A percentile compares a stretch with the other conserved stretches of the same genome.
phyloP scores from a whole-genome alignment of 1,140 invertebrate genomes.

The Bombus ignitus region DNA sequence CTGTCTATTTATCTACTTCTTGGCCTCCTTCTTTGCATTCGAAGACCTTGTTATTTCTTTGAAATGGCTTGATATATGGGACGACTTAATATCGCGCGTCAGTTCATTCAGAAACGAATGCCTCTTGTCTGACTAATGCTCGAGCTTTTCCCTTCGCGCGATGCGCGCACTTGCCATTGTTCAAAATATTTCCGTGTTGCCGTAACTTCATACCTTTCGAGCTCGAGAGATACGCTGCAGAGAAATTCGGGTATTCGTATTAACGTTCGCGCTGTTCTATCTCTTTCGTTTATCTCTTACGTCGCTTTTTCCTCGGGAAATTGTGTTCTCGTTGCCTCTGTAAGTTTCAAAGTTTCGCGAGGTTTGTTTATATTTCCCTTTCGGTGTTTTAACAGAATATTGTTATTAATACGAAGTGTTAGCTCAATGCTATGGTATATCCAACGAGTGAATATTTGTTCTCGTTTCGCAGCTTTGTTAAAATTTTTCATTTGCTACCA shows the following conservation, averaged over 20 bases:
- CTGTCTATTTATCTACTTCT: slow-evolving; percentile 15
- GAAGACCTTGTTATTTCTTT: slow-evolving; percentile 12
- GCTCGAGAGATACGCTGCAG: background rate
- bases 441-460: background rate
- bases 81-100: slow-evolving; percentile 4
- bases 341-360: background rate
- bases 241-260: background rate
- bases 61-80: slow-evolving; percentile 14
- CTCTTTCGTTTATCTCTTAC: background rate
- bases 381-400: background rate
- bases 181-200: background rate
- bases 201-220: background rate
- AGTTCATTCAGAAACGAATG: slow-evolving; percentile 1
- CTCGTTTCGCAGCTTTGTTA: too few relatives aligned
- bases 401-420: background rate
- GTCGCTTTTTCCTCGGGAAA: background rate
- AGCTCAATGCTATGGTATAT: background rate
- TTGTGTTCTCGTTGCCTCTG: background rate
- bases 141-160: background rate
- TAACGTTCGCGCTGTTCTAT: too few relatives aligned
- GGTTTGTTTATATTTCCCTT: background rate
- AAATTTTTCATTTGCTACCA: background rate
- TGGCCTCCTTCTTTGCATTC: background rate
- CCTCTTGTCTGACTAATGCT: slow-evolving; percentile 10
- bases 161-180: background rate